These are phyloP conservation scores for Chelmon rostratus DNA, from an alignment of 2,797 vertebrate genomes.

Conservation along the genomic window DNA sequence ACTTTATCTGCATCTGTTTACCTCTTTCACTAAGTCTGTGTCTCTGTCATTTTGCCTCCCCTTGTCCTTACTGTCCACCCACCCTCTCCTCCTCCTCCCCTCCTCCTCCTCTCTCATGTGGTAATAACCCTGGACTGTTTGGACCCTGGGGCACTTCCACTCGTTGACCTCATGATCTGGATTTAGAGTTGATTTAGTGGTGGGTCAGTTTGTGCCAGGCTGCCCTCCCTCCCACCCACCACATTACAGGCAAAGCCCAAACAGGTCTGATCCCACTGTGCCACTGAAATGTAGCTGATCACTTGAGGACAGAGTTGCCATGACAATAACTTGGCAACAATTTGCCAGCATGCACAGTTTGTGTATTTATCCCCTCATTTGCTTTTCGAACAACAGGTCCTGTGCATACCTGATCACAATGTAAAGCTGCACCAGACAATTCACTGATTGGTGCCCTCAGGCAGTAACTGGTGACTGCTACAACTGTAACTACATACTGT, in stretches of 20 bases:
- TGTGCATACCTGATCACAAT: neutral
- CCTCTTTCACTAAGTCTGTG: constrained; percentile 8
- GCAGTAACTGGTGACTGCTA: neutral
- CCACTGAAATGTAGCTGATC: neutral
- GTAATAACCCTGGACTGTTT: constrained; percentile 47
- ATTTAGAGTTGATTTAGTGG: constrained; percentile 76
- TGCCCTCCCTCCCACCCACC: constrained; percentile 15
- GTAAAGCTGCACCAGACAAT: neutral
- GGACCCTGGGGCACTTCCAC: constrained; percentile 51
- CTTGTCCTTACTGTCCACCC: constrained; percentile 14
- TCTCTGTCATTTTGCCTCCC: neutral
- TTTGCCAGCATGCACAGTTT: neutral
- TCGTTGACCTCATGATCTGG: constrained; percentile 68
- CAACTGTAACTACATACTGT: too few relatives aligned
- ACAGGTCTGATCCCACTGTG: neutral
- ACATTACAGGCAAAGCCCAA: constrained; percentile 25
- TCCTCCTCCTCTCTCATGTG: constrained; percentile 22
- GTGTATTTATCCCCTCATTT: neutral
- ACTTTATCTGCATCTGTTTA: constrained; percentile 2
- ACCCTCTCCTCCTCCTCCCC: constrained; percentile 19
- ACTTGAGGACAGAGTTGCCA: constrained; percentile 1
- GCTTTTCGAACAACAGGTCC: neutral
- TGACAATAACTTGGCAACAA: neutral
- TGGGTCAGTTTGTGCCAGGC: constrained; percentile 61
- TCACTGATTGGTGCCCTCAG: neutral